phyloP scores from a whole-genome alignment of 1,140 invertebrate genomes.

The Sitophilus oryzae region DNA sequence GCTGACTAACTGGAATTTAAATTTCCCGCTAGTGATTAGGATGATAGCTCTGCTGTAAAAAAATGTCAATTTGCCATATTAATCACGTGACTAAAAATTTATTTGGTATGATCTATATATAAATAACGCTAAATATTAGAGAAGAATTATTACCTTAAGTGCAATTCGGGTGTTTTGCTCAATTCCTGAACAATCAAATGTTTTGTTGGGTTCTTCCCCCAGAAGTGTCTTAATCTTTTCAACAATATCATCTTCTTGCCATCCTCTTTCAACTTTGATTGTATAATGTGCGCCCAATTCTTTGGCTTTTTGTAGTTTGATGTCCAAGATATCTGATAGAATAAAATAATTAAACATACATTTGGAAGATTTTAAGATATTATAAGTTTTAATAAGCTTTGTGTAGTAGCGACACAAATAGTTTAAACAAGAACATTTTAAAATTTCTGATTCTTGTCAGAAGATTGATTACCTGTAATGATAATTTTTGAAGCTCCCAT shows the following conservation, averaged over 20 bases:
- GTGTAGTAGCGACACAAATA: not conserved
- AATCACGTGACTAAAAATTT: no score
- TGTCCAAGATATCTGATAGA: constrained; percentile 65
- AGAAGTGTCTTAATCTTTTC: constrained; percentile 58
- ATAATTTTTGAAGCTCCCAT: constrained; percentile 81
- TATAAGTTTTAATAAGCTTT: not conserved
- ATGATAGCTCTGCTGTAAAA: no score
- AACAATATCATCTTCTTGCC: constrained; percentile 56
- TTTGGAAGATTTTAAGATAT: not conserved
- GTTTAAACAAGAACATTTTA: no score
- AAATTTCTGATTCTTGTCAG: no score
- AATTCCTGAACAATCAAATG: constrained; percentile 84
- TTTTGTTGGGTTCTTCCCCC: constrained; percentile 64
- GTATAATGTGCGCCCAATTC: constrained; percentile 73
- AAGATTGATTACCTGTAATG: constrained; percentile 69
- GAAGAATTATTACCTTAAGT: constrained; percentile 55
- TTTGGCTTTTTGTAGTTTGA: constrained; percentile 73
- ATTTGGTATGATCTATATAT: no score
- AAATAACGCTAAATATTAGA: no score
- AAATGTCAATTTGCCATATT: no score
- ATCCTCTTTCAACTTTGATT: constrained; percentile 55
- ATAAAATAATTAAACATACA: not conserved
- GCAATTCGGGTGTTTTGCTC: constrained; percentile 71
- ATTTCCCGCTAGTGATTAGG: no score
- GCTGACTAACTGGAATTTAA: no score